phyloP scores from a whole-genome alignment of 64 coral and sea anemone species.

The Trachythela sp. region DNA sequence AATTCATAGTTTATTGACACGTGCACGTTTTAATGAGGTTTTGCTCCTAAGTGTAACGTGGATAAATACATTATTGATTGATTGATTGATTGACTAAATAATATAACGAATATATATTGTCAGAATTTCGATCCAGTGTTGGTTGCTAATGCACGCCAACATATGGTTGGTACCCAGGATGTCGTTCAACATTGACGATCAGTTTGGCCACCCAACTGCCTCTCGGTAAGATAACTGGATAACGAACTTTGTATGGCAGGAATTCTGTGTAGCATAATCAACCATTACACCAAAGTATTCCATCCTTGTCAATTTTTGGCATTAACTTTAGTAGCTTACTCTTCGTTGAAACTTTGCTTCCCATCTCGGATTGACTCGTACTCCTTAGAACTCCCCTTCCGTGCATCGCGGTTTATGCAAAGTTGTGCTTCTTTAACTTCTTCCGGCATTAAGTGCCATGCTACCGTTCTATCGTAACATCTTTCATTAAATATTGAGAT shows the following conservation, averaged over 20 bases:
- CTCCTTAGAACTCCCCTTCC: neutral
- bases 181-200: neutral
- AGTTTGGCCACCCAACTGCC: neutral
- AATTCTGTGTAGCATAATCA: neutral
- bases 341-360: neutral
- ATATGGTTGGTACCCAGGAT: neutral
- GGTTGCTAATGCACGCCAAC: neutral
- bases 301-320: too few relatives aligned
- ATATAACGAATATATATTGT: too few relatives aligned
- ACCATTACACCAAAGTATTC: neutral
- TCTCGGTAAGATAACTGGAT: neutral
- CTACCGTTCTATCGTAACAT: too few relatives aligned
- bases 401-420: constrained; percentile 7
- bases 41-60: too few relatives aligned
- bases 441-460: too few relatives aligned
- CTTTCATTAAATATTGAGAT: too few relatives aligned
- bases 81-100: too few relatives aligned
- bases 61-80: too few relatives aligned
- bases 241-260: neutral
- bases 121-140: too few relatives aligned
- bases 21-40: too few relatives aligned
- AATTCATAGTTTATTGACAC: too few relatives aligned
- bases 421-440: too few relatives aligned
- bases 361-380: neutral
- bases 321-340: neutral